Evolutionary conservation across 1,140 invertebrate species (phyloP), one percentile per base, ranked within the genome.

Genomic region (Bombus turneri): DNA sequence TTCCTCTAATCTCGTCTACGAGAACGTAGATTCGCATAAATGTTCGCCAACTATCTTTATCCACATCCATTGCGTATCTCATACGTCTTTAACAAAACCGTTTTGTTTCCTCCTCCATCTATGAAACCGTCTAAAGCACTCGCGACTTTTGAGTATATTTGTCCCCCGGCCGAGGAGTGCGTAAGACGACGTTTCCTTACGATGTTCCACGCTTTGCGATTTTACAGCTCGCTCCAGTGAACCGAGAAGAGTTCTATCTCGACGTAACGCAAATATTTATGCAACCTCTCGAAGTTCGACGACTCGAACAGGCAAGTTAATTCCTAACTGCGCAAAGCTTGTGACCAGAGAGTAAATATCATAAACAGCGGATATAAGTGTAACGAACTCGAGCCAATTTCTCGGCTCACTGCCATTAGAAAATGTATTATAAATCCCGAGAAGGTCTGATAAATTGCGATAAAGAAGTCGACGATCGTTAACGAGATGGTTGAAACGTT

Each of bases 321-420:
- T 43, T 73, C 1, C 18, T 13, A 59, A 73, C 18, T 18, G 34
- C n/a, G 37, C 10, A 25, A 1, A 68, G 34, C 28, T 47, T 25
- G n/a, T 41, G 18, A 37, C 28, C 41, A 39, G 37, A 39, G 37
- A 47, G 59, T 66, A 76, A 76, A 76, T 66, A 68, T 76, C 41
- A 22, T 66, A 75, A 76, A 53, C 72, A 53, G 9, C 34, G 28
- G 39, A 62, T 81, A 59, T 25, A 41, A 47, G n/a, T 57, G 41
- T 57, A 72, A 81, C 47, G 79, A 81, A 71, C 78, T 31, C n/a
- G 47, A 62, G n/a, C 37, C 69, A 73, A 81, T 82, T 75, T 64
- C 57, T n/a, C 57, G 22, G 10, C 47, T 13, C 12, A 10, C 22
- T 6, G 41, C 9, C 15, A 34, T 43, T 25, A 5, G 6, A 39